These are phyloP conservation scores for Rutpela maculata DNA, from an alignment of 2,888 invertebrate genomes.

Conservation along the genomic window DNA sequence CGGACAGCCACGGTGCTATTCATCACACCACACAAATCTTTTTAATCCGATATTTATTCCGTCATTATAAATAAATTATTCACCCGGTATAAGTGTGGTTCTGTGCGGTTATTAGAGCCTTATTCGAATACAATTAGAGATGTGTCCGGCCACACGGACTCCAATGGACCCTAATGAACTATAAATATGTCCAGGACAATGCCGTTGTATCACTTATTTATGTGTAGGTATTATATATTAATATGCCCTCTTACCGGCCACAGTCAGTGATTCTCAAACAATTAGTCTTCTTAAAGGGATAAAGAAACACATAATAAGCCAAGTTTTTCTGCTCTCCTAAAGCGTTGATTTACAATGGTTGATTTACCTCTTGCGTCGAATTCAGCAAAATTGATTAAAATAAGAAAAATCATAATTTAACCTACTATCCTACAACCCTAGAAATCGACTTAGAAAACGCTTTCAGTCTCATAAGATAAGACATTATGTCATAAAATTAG, in stretches of 20 bases:
- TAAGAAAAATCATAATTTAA: too few relatives aligned
- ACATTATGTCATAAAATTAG: too few relatives aligned
- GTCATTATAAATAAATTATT: conserved; percentile 75
- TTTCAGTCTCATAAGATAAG: too few relatives aligned
- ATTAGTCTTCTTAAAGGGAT: neutral
- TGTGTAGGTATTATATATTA: conserved; percentile 72
- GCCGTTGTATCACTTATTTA: conserved; percentile 73
- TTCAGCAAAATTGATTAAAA: too few relatives aligned
- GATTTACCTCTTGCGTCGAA: too few relatives aligned
- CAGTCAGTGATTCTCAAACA: conserved; percentile 48
- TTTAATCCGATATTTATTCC: conserved; percentile 74
- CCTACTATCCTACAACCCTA: too few relatives aligned
- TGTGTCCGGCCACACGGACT: conserved; percentile 72
- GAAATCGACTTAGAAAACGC: too few relatives aligned
- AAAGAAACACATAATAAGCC: neutral
- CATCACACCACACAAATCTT: conserved; percentile 74
- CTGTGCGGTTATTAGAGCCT: conserved; percentile 72
- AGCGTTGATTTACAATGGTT: too few relatives aligned
- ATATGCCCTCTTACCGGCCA: conserved; percentile 62
- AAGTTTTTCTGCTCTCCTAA: too few relatives aligned
- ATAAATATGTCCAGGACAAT: conserved; percentile 73
- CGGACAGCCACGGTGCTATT: conserved; percentile 65
- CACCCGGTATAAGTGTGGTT: conserved; percentile 69
- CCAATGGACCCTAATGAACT: conserved; percentile 73
- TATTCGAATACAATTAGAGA: conserved; percentile 74